phyloP scores from a whole-genome alignment of 2,113 vertebrate genomes.

The Tonatia bakeri region DNA sequence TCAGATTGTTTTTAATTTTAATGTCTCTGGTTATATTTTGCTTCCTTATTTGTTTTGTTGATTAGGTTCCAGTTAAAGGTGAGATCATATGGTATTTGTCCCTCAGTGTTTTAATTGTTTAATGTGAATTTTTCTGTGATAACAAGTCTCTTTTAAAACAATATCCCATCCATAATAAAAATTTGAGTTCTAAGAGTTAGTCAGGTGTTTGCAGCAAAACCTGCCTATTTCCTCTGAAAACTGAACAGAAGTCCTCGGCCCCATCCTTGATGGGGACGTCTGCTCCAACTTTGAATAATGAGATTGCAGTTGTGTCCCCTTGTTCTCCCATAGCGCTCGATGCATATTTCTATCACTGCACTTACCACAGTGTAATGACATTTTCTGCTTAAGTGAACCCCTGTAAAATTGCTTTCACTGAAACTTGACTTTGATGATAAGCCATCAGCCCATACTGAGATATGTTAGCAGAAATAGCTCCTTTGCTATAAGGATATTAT shows the following conservation, averaged over 20 bases:
- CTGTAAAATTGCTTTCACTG: neutral
- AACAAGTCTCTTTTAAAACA: neutral
- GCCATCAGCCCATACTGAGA: neutral
- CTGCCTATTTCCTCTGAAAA: neutral
- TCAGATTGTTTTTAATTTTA: too few relatives aligned
- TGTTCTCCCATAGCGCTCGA: neutral
- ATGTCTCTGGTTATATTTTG: too few relatives aligned
- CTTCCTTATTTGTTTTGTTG: too few relatives aligned
- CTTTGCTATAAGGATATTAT: neutral
- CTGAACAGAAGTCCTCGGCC: neutral
- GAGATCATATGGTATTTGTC: too few relatives aligned
- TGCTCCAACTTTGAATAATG: neutral
- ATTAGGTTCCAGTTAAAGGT: too few relatives aligned
- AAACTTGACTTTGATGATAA: neutral
- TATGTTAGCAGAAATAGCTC: neutral
- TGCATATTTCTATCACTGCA: neutral
- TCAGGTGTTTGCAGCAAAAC: neutral
- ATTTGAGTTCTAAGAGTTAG: neutral
- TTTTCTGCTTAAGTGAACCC: neutral
- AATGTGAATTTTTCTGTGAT: neutral
- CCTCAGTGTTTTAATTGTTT: neutral
- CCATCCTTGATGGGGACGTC: neutral
- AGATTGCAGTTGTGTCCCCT: neutral
- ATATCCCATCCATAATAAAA: neutral
- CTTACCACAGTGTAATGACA: neutral